phyloP scores from a whole-genome alignment of 2,113 vertebrate genomes.

The Lophotis ruficrista region DNA sequence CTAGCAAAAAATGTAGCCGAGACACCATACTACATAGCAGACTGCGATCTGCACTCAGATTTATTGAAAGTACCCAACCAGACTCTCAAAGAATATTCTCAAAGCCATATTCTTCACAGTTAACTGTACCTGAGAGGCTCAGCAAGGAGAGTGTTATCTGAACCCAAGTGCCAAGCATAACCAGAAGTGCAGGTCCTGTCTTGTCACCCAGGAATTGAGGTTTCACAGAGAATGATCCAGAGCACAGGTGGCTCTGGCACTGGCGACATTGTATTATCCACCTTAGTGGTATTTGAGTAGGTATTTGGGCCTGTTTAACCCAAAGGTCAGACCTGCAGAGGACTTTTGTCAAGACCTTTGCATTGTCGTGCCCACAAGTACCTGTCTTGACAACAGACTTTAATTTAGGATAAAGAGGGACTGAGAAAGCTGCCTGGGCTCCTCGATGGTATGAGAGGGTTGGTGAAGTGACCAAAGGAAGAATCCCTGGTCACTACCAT shows the following conservation, averaged over 20 bases:
- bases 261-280: neutral
- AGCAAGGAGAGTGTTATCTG: rapidly evolving
- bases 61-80: neutral
- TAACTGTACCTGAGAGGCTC: neutral
- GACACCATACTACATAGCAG: neutral
- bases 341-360: neutral
- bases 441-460: rapidly evolving
- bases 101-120: neutral
- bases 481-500: rapidly evolving
- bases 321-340: neutral
- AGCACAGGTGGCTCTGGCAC: neutral
- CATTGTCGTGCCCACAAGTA: neutral
- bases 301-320: neutral
- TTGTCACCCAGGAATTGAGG: neutral
- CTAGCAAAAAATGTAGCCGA: neutral
- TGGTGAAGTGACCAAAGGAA: neutral
- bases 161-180: neutral
- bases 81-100: neutral
- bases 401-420: neutral
- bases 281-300: neutral
- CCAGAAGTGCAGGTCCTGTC: neutral
- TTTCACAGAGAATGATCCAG: neutral
- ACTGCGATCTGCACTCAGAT: neutral
- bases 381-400: neutral
- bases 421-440: neutral